Conservation (phyloP, 2,797 vertebrate species). For the Rachycentron canadum region DNA sequence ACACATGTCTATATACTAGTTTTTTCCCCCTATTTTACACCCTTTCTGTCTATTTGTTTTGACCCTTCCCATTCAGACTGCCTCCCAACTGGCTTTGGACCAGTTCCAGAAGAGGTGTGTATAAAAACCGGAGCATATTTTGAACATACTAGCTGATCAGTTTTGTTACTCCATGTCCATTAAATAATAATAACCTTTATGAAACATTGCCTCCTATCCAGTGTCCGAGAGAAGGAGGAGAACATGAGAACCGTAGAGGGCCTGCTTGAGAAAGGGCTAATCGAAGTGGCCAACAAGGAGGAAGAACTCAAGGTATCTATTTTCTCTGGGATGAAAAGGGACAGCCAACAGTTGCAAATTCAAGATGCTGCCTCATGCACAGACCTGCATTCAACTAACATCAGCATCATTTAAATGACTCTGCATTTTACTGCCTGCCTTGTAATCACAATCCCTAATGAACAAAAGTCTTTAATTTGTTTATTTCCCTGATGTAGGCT, state of each 20-base stretch:
- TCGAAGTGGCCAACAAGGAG: conserved; percentile 96
- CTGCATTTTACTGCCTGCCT: conserved; percentile 30
- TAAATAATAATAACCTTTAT: neutral
- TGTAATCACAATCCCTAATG: conserved; percentile 44
- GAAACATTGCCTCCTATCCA: conserved; percentile 59
- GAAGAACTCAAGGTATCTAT: conserved; percentile 90
- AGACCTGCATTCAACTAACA: conserved; percentile 5
- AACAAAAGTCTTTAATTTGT: conserved; percentile 9
- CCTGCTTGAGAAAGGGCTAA: conserved; percentile 93
- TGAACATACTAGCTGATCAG: conserved; percentile 2
- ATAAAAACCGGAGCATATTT: conserved; percentile 32
- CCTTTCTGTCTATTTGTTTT: conserved; percentile 32
- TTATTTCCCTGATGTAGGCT: conserved; percentile 79
- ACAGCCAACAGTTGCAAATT: neutral
- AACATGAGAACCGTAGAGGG: conserved; percentile 95
- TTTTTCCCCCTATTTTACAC: conserved; percentile 30
- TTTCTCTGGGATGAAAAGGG: conserved; percentile 6
- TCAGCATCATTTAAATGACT: conserved; percentile 25
- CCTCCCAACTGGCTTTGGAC: conserved; percentile 87
- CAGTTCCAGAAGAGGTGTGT: conserved; percentile 94
- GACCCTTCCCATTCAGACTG: conserved; percentile 62
- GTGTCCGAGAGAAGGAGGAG: conserved; percentile 92
- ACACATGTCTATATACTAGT: neutral
- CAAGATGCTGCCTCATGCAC: conserved; percentile 6
- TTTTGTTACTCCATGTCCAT: conserved; percentile 1